These are phyloP conservation scores for Atractosteus spatula DNA, from an alignment of 2,113 vertebrate species.

Conservation along the genomic window DNA sequence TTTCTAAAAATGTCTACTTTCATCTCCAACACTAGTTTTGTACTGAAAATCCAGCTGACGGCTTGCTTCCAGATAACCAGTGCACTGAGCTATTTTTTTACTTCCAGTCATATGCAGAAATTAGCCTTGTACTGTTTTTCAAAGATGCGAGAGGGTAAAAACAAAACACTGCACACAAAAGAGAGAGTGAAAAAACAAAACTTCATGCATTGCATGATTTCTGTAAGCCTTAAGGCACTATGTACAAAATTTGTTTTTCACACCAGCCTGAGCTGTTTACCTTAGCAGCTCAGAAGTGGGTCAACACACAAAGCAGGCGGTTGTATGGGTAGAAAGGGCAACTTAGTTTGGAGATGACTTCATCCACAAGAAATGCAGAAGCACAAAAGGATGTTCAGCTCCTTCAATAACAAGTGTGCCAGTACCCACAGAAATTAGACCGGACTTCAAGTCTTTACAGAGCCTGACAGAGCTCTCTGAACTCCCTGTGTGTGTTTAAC, in stretches of 20 bases:
- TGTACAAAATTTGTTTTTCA: neutral
- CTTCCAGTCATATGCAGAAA: neutral
- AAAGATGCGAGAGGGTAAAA: no score
- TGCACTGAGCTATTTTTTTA: neutral
- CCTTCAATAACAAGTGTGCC: constrained; percentile 36
- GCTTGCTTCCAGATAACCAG: neutral
- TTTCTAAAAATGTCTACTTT: no score
- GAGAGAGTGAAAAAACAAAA: neutral
- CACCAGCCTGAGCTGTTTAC: neutral
- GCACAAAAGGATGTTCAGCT: constrained; percentile 45
- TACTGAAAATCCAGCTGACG: neutral
- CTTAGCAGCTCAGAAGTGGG: constrained; percentile 35
- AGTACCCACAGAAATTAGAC: constrained; percentile 16
- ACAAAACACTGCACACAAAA: neutral
- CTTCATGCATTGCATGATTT: neutral
- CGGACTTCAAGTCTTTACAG: constrained; percentile 9
- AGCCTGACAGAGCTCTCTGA: constrained; percentile 5
- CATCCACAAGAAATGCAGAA: constrained; percentile 43
- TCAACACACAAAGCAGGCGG: constrained; percentile 36
- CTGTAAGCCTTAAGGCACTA: neutral
- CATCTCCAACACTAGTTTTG: no score
- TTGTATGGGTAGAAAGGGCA: constrained; percentile 21
- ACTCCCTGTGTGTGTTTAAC: constrained; percentile 8
- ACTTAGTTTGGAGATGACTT: constrained; percentile 43
- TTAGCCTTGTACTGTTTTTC: neutral